These are phyloP conservation scores for Drosophila pseudoananassae DNA, from an alignment of 1,140 invertebrate species.

Conservation along the genomic window DNA sequence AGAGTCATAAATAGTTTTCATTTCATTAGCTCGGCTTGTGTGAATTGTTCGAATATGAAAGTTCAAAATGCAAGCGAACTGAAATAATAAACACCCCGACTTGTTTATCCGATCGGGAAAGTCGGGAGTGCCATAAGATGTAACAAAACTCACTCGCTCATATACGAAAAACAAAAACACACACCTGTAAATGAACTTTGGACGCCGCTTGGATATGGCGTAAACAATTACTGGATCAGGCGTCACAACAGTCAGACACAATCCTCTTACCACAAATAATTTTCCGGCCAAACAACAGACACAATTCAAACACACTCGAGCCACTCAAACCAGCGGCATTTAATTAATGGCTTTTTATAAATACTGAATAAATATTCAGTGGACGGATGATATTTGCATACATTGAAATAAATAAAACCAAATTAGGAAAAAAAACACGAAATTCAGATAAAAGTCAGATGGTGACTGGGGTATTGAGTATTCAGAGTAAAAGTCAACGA, in stretches of 20 bases:
- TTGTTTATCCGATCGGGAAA: conserved; percentile 46
- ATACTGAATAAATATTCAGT: conserved; percentile 55
- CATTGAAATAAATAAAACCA: conserved; percentile 59
- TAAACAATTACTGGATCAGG: conserved; percentile 28
- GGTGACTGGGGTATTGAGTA: conserved; percentile 43
- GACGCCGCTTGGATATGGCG: conserved; percentile 23
- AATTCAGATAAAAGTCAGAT: conserved; percentile 22
- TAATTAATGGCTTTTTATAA: conserved; percentile 68
- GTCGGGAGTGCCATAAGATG: conserved; percentile 9
- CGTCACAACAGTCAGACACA: conserved; percentile 36
- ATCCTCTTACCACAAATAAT: conserved; percentile 48
- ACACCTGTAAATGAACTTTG: conserved; percentile 44
- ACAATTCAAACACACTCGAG: conserved; percentile 36
- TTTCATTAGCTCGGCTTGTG: conserved; percentile 53
- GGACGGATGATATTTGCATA: conserved; percentile 59
- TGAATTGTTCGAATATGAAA: conserved; percentile 36
- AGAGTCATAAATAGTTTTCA: conserved; percentile 66
- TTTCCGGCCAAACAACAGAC: conserved; percentile 30
- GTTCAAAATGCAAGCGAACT: conserved; percentile 21
- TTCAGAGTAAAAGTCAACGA: conserved; percentile 68
- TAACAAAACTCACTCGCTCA: background rate
- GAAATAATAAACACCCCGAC: conserved; percentile 46
- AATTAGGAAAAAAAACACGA: conserved; percentile 23
- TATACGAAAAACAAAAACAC: conserved; percentile 5
- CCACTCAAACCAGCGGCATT: conserved; percentile 42